Conservation (phyloP, 2,888 invertebrate species). For the Lomographa bimaculata region DNA sequence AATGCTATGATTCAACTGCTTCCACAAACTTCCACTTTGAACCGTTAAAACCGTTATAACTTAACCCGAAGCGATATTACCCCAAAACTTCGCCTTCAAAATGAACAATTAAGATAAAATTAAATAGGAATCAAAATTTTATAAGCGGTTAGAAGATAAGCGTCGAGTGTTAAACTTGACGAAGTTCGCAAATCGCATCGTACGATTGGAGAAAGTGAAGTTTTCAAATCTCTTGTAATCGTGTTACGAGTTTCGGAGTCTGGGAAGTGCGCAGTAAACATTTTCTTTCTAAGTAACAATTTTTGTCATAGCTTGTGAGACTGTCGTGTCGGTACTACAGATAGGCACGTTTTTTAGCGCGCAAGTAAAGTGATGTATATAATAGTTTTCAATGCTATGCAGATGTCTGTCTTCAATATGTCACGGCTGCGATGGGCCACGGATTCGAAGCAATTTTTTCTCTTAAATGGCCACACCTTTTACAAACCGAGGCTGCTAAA, state of each 20-base stretch:
- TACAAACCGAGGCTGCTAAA: no score
- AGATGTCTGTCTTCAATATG: no score
- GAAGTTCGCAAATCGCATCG: constrained; percentile 56
- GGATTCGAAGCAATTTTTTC: no score
- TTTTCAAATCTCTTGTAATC: constrained; percentile 34
- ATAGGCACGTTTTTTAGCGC: no score
- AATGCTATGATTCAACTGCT: constrained; percentile 24
- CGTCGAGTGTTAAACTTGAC: constrained; percentile 74
- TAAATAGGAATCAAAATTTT: constrained; percentile 79
- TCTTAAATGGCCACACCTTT: no score
- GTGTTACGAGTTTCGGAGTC: constrained; percentile 23
- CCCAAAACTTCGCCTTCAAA: constrained; percentile 70
- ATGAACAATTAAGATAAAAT: constrained; percentile 78
- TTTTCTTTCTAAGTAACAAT: no score
- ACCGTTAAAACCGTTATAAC: constrained; percentile 39
- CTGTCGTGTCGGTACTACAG: no score
- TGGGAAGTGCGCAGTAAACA: constrained; percentile 15
- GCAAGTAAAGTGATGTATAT: no score
- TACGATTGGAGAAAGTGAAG: constrained; percentile 37
- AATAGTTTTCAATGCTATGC: no score
- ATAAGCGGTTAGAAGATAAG: constrained; percentile 76
- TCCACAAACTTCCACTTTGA: constrained; percentile 25
- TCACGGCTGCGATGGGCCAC: no score
- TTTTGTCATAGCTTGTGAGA: no score
- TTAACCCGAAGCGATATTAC: constrained; percentile 60